Evolutionary conservation across 2,797 vertebrate species (phyloP).

Genomic region (Catamblyrhynchus diadema): DNA sequence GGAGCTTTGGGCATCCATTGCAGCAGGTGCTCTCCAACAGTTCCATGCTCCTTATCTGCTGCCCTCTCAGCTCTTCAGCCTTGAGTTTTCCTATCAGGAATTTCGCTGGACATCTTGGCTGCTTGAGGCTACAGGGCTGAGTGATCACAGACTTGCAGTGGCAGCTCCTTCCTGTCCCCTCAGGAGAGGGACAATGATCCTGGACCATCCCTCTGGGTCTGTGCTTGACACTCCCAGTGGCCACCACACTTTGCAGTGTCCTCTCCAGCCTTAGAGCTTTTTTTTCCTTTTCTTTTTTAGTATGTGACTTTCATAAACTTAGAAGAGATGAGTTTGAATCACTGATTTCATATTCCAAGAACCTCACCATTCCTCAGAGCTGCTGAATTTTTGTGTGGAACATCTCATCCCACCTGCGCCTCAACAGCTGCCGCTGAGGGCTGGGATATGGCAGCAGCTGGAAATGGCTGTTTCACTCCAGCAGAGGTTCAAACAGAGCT

Average conservation of each 20-base stretch:
- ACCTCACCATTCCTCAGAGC: not conserved
- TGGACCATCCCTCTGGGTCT: not conserved
- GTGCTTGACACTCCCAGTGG: not conserved
- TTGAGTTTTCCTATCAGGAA: not conserved
- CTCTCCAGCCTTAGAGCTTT: not conserved
- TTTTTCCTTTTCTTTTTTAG: accelerated
- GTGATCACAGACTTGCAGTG: accelerated
- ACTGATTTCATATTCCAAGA: not conserved
- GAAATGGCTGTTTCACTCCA: not conserved
- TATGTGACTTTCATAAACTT: not conserved
- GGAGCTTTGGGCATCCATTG: not conserved
- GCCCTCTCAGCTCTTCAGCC: not conserved
- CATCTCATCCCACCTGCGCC: not conserved
- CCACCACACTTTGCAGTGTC: not conserved
- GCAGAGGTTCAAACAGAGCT: not conserved
- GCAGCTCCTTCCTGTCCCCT: not conserved
- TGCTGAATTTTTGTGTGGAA: not conserved
- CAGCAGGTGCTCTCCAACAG: not conserved
- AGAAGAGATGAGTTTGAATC: not conserved
- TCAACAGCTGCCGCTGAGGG: not conserved
- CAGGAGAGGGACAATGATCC: not conserved
- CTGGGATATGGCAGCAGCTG: not conserved
- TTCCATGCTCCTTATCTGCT: not conserved
- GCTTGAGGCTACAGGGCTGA: not conserved
- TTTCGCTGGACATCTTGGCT: not conserved